Evolutionary conservation across 2,797 vertebrate species (phyloP).

Genomic region (Sebastes baramenuke): DNA sequence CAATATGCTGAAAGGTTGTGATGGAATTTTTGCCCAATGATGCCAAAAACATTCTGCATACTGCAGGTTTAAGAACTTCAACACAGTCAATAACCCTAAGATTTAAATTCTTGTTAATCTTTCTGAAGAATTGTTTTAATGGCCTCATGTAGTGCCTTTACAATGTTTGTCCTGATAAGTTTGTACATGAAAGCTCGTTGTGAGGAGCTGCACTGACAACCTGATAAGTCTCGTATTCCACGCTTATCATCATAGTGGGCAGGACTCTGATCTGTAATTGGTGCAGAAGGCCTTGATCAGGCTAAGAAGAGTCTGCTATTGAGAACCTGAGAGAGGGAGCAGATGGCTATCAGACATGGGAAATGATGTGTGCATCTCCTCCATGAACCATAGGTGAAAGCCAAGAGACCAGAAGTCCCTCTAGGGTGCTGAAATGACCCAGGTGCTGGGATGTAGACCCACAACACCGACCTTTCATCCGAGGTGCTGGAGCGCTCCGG

Average conservation of each 20-base stretch:
- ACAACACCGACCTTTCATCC: conserved; percentile 72
- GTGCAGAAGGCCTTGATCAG: conserved; percentile 79
- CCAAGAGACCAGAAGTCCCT: conserved; percentile 71
- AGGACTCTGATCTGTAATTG: conserved; percentile 62
- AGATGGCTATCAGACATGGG: conserved; percentile 75
- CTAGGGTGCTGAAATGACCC: conserved; percentile 68
- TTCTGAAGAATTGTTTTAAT: background rate
- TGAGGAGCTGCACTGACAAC: conserved; percentile 24
- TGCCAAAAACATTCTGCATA: no score
- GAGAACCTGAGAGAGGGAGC: conserved; percentile 63
- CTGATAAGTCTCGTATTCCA: conserved; percentile 55
- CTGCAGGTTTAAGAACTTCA: no score
- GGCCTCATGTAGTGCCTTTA: background rate
- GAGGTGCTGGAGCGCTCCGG: conserved; percentile 66
- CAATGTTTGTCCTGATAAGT: conserved; percentile 12
- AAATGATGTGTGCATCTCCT: conserved; percentile 64
- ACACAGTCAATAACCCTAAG: background rate
- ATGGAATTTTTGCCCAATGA: no score
- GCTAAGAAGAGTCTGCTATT: conserved; percentile 39
- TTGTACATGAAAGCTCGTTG: conserved; percentile 10
- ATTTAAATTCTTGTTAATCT: background rate
- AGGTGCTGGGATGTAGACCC: conserved; percentile 64
- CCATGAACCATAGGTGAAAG: conserved; percentile 64
- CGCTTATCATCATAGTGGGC: conserved; percentile 58
- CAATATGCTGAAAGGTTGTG: no score